Conservation (phyloP, 2,797 vertebrate genomes). For the Otolemur crassicaudatus region DNA sequence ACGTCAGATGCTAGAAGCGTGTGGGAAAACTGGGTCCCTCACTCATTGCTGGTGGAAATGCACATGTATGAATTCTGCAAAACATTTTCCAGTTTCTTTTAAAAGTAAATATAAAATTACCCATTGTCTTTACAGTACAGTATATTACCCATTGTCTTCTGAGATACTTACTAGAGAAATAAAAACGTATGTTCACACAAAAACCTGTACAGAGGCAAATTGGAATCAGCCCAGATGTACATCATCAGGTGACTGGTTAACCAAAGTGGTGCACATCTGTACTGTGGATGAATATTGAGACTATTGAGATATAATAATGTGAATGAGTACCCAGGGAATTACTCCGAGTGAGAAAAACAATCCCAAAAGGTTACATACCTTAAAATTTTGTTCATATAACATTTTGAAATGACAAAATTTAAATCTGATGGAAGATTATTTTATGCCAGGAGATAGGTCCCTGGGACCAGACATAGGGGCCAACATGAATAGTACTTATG, state of each 20-base stretch:
- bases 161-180: not conserved
- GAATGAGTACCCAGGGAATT: not conserved
- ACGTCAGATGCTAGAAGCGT: too few relatives aligned
- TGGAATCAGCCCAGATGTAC: not conserved
- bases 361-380: not conserved
- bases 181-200: not conserved
- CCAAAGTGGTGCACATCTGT: not conserved
- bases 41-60: not conserved
- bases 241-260: not conserved
- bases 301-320: not conserved
- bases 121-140: not conserved
- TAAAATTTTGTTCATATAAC: not conserved
- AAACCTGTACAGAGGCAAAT: not conserved
- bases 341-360: not conserved
- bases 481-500: not conserved
- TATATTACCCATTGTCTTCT: not conserved
- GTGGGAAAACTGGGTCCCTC: not conserved
- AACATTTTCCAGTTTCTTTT: not conserved
- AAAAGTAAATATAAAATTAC: not conserved
- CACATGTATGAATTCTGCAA: not conserved
- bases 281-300: not conserved
- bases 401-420: not conserved
- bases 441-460: not conserved
- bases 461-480: not conserved
- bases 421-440: not conserved